A percentile compares a stretch with the other conserved stretches of the same genome.
Conservation (phyloP, 2,113 vertebrate genomes). For the Scomber colias region DNA sequence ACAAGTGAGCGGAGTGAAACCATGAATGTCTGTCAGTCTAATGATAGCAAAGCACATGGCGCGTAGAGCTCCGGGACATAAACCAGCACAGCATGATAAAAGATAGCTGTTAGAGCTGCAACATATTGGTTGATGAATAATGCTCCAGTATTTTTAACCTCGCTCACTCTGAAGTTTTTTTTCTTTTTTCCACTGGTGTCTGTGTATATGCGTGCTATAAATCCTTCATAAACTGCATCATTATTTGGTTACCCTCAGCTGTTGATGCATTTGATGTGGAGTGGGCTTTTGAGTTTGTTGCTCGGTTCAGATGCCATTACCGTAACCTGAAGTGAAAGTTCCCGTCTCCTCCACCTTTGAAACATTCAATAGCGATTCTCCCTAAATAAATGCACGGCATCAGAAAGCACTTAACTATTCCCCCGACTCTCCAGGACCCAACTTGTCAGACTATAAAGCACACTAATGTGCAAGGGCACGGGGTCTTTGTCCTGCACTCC, state of each 20-base stretch:
- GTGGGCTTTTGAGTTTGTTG: constrained; percentile 19
- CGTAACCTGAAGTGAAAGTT: constrained; percentile 1
- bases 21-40: constrained; percentile 50
- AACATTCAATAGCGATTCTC: constrained; percentile 7
- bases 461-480: constrained; percentile 49
- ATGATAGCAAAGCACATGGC: constrained; percentile 44
- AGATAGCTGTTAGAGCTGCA: constrained; percentile 26
- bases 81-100: constrained; percentile 54
- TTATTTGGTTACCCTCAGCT: constrained; percentile 51
- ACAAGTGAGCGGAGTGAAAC: constrained; percentile 36
- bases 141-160: constrained; percentile 11
- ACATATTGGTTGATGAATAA: constrained; percentile 41
- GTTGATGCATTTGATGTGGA: constrained; percentile 32
- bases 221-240: constrained; percentile 32
- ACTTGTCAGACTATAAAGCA: constrained; percentile 56
- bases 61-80: constrained; percentile 47
- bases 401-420: constrained; percentile 34
- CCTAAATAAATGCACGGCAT: constrained; percentile 27
- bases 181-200: background rate
- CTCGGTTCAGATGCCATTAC: constrained; percentile 4
- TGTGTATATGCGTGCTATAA: background rate
- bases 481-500: constrained; percentile 59
- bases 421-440: background rate
- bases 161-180: constrained; percentile 21
- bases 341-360: constrained; percentile 15